Percentiles rank a stretch among this genome's conserved stretches.
Conservation (phyloP, 2,113 vertebrate species). For the Shinisaurus crocodilurus region DNA sequence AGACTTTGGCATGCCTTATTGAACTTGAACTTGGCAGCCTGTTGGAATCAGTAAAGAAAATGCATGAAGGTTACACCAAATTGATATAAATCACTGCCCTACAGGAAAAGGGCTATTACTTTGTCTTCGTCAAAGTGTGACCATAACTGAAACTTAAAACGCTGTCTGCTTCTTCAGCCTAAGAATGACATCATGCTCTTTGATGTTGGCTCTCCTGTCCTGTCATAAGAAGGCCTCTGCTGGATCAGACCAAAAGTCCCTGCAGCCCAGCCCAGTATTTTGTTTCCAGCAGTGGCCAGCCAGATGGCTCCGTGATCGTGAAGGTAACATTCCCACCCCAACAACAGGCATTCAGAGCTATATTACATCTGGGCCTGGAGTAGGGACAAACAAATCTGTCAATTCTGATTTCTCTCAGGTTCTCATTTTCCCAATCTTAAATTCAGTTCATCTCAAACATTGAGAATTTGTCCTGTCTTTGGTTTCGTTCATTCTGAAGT, state of each 20-base stretch:
- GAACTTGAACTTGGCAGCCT: conserved; percentile 10
- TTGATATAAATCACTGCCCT: conserved; percentile 26
- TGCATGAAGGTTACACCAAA: conserved; percentile 26
- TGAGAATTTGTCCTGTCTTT: no score
- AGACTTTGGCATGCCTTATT: conserved; percentile 24
- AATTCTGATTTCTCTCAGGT: no score
- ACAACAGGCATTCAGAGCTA: background rate
- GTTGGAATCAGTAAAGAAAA: conserved; percentile 48
- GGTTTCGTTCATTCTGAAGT: no score
- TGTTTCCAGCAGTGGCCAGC: background rate
- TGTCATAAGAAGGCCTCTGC: background rate
- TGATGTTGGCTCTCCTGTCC: background rate
- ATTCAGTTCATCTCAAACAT: no score
- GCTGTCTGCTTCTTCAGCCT: background rate
- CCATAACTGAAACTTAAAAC: conserved; percentile 30
- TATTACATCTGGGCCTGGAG: no score
- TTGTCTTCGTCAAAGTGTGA: conserved; percentile 29
- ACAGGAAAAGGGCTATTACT: conserved; percentile 13
- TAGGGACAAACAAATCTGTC: no score
- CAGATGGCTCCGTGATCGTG: no score
- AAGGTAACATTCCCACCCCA: background rate
- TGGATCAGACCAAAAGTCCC: background rate
- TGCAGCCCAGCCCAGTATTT: background rate
- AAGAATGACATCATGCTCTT: conserved; percentile 19
- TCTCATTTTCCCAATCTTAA: no score